Conservation (phyloP, 2,113 vertebrate species). For the Tychaedon coryphoeus region DNA sequence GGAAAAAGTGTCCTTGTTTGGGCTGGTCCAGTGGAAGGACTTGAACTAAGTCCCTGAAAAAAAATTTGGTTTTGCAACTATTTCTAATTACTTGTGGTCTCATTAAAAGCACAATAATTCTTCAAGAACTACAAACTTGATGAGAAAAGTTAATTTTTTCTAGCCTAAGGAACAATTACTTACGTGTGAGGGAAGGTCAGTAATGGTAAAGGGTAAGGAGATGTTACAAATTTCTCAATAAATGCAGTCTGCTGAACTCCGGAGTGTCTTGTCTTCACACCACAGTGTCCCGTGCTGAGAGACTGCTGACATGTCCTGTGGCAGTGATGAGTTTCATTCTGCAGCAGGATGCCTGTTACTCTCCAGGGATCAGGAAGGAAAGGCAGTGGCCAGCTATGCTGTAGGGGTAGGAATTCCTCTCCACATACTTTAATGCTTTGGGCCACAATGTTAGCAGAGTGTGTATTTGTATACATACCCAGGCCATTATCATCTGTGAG, state of each 20-base stretch:
- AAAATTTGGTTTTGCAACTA: not conserved
- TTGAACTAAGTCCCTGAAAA: not conserved
- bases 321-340: not conserved
- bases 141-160: not conserved
- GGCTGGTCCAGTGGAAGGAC: not conserved
- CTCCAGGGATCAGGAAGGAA: not conserved
- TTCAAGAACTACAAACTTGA: not conserved
- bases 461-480: not conserved
- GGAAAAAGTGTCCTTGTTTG: not conserved
- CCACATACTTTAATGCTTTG: not conserved
- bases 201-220: not conserved
- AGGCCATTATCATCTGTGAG: not conserved
- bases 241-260: not conserved
- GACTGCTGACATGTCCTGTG: not conserved
- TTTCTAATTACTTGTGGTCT: not conserved
- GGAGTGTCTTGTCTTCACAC: not conserved
- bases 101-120: not conserved
- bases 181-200: not conserved
- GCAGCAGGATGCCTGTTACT: not conserved
- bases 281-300: not conserved
- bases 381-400: not conserved
- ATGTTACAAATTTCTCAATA: slow-evolving; percentile 19
- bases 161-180: not conserved
- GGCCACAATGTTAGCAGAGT: not conserved
- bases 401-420: not conserved